These are phyloP conservation scores for Melitaea cinxia DNA, from an alignment of 1,140 invertebrate species.

Conservation along the genomic window DNA sequence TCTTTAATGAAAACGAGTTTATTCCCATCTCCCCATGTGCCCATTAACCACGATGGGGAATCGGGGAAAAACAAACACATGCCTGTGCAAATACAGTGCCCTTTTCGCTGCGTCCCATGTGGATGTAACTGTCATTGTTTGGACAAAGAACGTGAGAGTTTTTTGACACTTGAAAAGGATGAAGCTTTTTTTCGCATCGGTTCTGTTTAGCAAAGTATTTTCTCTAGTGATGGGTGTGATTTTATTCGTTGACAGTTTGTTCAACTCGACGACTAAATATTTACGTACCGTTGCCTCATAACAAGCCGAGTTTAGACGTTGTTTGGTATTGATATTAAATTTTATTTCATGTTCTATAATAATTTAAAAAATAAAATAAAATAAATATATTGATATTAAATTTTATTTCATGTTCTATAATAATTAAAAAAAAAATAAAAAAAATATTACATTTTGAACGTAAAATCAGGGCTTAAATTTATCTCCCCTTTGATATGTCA, in stretches of 20 bases:
- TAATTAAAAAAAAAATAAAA: neutral
- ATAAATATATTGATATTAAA: too few relatives aligned
- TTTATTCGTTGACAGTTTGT: constrained; percentile 1
- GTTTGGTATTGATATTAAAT: neutral
- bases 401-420: neutral
- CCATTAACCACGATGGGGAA: constrained; percentile 48
- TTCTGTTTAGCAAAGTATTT: constrained; percentile 24
- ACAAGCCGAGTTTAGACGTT: neutral
- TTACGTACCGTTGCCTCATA: neutral
- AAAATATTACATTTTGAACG: neutral
- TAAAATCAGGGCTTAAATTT: constrained; percentile 3
- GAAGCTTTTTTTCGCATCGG: constrained; percentile 37
- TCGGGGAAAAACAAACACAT: constrained; percentile 58
- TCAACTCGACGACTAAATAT: neutral
- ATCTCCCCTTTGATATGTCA: constrained; percentile 22
- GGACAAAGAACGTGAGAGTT: constrained; percentile 42
- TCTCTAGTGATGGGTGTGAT: constrained; percentile 16
- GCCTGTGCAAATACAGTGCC: constrained; percentile 54
- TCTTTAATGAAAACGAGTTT: constrained; percentile 63
- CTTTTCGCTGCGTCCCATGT: constrained; percentile 52
- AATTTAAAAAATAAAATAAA: too few relatives aligned
- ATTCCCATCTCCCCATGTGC: constrained; percentile 39
- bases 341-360: too few relatives aligned
- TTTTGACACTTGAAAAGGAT: constrained; percentile 43
- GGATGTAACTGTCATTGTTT: constrained; percentile 53